phyloP scores from a whole-genome alignment of 2,888 invertebrate genomes.

The Zaprionus bogoriensis region DNA sequence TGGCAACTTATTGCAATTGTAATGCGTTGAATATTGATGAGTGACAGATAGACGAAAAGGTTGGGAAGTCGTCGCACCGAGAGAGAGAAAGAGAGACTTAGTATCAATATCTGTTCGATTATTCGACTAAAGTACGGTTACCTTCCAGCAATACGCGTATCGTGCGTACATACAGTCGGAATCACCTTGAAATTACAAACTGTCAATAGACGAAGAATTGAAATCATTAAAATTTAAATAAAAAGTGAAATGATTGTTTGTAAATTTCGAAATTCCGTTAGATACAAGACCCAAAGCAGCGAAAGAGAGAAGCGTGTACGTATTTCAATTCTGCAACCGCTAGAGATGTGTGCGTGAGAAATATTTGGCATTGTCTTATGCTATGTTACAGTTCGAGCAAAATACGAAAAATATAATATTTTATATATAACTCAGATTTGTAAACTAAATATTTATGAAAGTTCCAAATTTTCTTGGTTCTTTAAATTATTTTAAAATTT shows the following conservation, averaged over 20 bases:
- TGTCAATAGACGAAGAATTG: too few relatives aligned
- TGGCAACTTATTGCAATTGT: constrained; percentile 75
- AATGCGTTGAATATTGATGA: constrained; percentile 78
- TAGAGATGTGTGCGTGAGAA: not conserved
- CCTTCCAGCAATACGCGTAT: not conserved
- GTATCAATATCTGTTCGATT: constrained; percentile 14
- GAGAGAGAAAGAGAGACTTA: constrained; percentile 15
- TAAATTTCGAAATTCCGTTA: not conserved
- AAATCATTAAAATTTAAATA: constrained; percentile 1
- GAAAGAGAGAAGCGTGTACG: not conserved
- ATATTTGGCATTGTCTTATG: not conserved
- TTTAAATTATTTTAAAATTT: too few relatives aligned
- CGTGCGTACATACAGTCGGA: not conserved
- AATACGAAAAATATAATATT: too few relatives aligned
- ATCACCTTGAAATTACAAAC: not conserved
- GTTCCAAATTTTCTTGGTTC: too few relatives aligned
- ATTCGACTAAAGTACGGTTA: not conserved
- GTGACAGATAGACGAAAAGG: constrained; percentile 29
- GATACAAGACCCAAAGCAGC: not conserved
- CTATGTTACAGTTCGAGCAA: too few relatives aligned
- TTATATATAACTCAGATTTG: too few relatives aligned
- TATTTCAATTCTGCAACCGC: too few relatives aligned
- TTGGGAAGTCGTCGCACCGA: constrained; percentile 1
- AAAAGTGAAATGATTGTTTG: constrained; percentile 1
- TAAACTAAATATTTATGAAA: too few relatives aligned